phyloP scores from a whole-genome alignment of 2,113 vertebrate species.

The Ovibos moschatus region DNA sequence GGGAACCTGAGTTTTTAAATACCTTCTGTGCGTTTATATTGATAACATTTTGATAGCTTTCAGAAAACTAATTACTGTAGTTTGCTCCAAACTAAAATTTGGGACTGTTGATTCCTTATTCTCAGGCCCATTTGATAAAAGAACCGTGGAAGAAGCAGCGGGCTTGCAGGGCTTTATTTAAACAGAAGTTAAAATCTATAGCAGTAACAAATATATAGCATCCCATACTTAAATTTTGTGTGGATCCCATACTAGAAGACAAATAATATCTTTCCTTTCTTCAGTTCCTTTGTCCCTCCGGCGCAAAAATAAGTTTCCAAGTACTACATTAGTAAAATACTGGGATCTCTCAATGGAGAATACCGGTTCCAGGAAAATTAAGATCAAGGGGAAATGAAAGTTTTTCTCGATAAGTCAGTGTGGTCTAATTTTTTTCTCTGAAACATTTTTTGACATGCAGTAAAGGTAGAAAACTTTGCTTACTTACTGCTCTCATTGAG shows the following conservation, averaged over 20 bases:
- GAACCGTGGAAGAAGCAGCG: neutral
- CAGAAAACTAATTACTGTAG: neutral
- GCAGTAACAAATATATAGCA: neutral
- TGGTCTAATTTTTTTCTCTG: neutral
- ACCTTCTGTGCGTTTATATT: neutral
- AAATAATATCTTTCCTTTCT: neutral
- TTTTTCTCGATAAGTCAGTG: neutral
- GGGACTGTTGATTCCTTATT: neutral
- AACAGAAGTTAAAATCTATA: neutral
- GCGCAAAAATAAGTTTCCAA: neutral
- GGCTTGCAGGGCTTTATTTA: neutral
- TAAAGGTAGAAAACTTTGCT: constrained; percentile 25
- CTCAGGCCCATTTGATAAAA: neutral
- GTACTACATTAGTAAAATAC: neutral
- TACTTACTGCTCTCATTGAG: constrained; percentile 4
- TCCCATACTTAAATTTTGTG: neutral
- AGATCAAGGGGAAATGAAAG: neutral
- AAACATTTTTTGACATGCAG: neutral
- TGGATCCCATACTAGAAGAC: neutral
- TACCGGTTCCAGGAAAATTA: neutral
- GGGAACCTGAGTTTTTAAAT: neutral
- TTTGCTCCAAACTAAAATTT: neutral
- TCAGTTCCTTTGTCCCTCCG: neutral
- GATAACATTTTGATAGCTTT: neutral
- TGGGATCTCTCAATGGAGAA: neutral